A percentile compares a stretch with the other conserved stretches of the same genome.
Evolutionary conservation across 2,797 vertebrate genomes (phyloP).

Genomic region (Agapornis canus): DNA sequence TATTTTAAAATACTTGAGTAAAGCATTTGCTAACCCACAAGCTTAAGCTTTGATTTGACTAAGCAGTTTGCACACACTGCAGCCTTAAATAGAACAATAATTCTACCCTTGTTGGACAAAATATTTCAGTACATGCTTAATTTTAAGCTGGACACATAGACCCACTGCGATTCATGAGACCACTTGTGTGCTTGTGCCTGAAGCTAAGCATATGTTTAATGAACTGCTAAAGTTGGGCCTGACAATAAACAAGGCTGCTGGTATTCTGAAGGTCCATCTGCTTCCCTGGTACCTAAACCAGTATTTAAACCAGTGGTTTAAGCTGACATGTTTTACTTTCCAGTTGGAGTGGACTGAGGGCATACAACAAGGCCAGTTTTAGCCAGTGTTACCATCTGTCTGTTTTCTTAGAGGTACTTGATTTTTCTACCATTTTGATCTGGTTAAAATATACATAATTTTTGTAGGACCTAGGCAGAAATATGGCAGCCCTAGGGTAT

Average conservation of each 20-base stretch:
- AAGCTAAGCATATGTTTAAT: not conserved
- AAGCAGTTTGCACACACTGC: not conserved
- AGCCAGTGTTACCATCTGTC: not conserved
- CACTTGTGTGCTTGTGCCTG: not conserved
- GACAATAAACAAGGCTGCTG: conserved; percentile 2
- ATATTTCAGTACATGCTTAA: not conserved
- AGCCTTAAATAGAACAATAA: not conserved
- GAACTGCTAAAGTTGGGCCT: not conserved
- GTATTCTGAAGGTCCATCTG: conserved; percentile 24
- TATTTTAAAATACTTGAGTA: not conserved
- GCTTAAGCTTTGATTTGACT: not conserved
- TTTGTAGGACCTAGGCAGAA: not conserved
- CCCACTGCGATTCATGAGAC: not conserved
- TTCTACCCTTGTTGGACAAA: not conserved
- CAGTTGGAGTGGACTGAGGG: not conserved
- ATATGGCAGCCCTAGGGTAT: not conserved
- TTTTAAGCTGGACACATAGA: not conserved
- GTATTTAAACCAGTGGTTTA: not conserved
- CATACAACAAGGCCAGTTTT: not conserved
- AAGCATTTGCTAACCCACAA: not conserved
- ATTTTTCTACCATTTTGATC: not conserved
- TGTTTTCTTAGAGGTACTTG: not conserved
- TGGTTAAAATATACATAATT: not conserved
- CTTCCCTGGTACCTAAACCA: not conserved
- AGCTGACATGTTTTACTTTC: conserved; percentile 5